Evolutionary conservation across 2,888 invertebrate genomes (phyloP).

Genomic region (Temnothorax ravouxi): DNA sequence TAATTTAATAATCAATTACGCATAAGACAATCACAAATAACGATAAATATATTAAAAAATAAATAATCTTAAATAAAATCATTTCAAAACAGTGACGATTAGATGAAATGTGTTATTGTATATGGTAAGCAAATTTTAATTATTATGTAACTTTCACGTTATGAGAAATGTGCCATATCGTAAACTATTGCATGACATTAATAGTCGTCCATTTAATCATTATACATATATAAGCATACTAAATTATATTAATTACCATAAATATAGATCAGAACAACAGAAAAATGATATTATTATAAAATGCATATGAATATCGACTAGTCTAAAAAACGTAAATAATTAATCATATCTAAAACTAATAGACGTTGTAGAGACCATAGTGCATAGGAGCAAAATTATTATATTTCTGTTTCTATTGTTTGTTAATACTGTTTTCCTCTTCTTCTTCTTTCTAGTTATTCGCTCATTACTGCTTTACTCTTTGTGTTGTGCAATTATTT

Average conservation of each 20-base stretch:
- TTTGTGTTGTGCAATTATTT: constrained; percentile 1
- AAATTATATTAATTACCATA: constrained; percentile 25
- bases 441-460: not conserved
- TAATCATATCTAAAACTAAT: not conserved
- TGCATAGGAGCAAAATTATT: not conserved
- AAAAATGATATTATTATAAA: not conserved
- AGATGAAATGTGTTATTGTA: not conserved
- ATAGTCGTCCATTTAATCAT: constrained; percentile 13
- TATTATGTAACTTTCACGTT: constrained; percentile 1
- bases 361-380: not conserved
- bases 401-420: not conserved
- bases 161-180: not conserved
- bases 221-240: constrained; percentile 10
- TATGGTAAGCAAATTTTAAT: constrained; percentile 13
- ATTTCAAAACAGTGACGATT: not conserved
- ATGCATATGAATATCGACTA: constrained; percentile 10
- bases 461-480: not conserved
- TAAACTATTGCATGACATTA: constrained; percentile 14
- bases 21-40: not conserved
- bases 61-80: not conserved
- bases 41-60: not conserved
- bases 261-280: not conserved
- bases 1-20: not conserved
- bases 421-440: not conserved
- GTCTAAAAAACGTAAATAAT: not conserved